Conservation (phyloP, 2,888 invertebrate species). For the Horisme vitalbata region DNA sequence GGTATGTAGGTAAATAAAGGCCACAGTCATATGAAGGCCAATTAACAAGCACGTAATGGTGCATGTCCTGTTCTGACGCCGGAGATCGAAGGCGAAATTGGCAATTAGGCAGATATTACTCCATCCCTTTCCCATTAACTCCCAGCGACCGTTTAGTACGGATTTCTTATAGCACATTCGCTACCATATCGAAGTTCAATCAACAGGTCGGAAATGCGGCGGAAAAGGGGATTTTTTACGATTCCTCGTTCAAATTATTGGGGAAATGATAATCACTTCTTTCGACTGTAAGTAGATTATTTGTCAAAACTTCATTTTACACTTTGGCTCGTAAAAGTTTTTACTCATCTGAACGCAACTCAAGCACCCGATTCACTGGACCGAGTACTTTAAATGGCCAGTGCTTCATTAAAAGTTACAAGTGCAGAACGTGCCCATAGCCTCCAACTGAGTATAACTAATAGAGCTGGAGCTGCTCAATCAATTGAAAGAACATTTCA, state of each 20-base stretch:
- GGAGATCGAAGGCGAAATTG: constrained; percentile 76
- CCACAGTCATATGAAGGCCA: constrained; percentile 45
- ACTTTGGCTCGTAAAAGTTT: constrained; percentile 6
- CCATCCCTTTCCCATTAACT: constrained; percentile 42
- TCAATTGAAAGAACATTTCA: constrained; percentile 32
- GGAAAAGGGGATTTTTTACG: constrained; percentile 29
- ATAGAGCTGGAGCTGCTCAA: constrained; percentile 28
- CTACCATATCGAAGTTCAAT: constrained; percentile 33
- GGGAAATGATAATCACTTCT: constrained; percentile 25
- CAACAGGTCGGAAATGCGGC: constrained; percentile 42
- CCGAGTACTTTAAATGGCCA: constrained; percentile 35
- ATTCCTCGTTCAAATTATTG: constrained; percentile 27
- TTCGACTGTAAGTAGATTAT: constrained; percentile 8
- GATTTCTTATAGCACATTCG: constrained; percentile 38
- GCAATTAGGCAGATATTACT: constrained; percentile 69
- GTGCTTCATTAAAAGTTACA: constrained; percentile 40
- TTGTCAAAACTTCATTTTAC: constrained; percentile 17
- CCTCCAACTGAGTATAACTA: constrained; percentile 40
- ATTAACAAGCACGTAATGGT: constrained; percentile 53
- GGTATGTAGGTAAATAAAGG: constrained; percentile 29
- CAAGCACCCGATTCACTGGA: constrained; percentile 32
- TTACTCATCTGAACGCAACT: background rate
- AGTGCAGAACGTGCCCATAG: constrained; percentile 36
- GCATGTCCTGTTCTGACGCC: constrained; percentile 52
- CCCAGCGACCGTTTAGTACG: constrained; percentile 25